Percentiles rank a stretch among this genome's conserved stretches.
Evolutionary conservation across 2,113 vertebrate genomes (phyloP).

Genomic region (Phyllostomus discolor): DNA sequence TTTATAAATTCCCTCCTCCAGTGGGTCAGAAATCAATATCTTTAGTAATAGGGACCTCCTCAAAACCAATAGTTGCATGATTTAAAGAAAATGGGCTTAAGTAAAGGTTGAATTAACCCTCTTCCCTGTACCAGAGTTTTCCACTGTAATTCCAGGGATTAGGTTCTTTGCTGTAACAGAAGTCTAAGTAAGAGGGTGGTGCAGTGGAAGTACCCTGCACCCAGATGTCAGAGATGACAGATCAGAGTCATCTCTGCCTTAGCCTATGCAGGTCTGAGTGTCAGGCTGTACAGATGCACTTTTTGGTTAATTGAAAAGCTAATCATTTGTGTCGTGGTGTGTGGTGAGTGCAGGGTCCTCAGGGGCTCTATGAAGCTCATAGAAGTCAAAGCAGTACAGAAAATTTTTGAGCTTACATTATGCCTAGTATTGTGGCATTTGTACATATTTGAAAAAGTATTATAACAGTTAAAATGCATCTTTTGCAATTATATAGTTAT

Average conservation of each 20-base stretch:
- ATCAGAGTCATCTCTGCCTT: not conserved
- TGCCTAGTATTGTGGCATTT: too few relatives aligned
- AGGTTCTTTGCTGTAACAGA: not conserved
- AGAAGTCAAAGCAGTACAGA: not conserved
- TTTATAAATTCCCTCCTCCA: not conserved
- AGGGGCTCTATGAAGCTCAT: not conserved
- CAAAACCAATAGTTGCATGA: not conserved
- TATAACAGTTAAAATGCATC: not conserved
- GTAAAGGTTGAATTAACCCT: not conserved
- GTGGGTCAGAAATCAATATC: not conserved
- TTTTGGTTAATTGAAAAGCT: not conserved
- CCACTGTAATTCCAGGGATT: not conserved
- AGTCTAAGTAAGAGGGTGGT: fast-evolving
- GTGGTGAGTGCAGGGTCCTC: not conserved
- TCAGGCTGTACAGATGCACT: not conserved
- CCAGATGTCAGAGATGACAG: not conserved
- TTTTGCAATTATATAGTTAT: not conserved
- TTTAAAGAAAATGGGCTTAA: not conserved
- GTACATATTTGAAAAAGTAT: not conserved
- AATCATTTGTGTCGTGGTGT: not conserved
- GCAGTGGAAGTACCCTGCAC: not conserved
- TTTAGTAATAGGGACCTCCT: too few relatives aligned
- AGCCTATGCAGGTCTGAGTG: not conserved
- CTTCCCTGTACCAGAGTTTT: not conserved
- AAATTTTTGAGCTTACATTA: not conserved